Evolutionary conservation across 2,888 invertebrate species (phyloP), one percentile per base, ranked within the genome.

Genomic region (Eristalis intricaria): DNA sequence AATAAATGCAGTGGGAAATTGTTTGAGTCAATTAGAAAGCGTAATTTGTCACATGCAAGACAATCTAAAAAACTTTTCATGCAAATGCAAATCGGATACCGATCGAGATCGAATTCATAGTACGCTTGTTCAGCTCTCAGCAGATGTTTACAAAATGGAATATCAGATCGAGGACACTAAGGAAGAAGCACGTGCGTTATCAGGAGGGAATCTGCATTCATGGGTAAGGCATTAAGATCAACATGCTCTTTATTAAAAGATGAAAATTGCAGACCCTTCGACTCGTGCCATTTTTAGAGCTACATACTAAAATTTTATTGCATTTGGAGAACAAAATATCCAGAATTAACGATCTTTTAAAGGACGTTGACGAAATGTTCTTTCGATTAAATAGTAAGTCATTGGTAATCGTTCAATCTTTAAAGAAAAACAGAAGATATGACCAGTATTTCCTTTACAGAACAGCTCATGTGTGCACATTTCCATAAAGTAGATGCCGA

Each of bases 231-330:
- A 1, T 38, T 7, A 11, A 23, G 22, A 10, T 7, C 11, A 56
- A 70, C 2, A 35, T 19, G 7, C 0, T 1, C 15, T 58, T 26
- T 0, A 26, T 40, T 35, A 10, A 1, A 19, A 3, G 0, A 10
- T 13, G 4, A 22, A 23, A 0, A 2, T 76, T 63, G 3, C 8
- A 86, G 85, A 60, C 32, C 23, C 58, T n/a, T n/a, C 43, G 61
- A 13, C 56, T 83, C 29, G 2, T 75, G 11, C 70, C 70, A 7
- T 86, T 86, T 66, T 26, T 86, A 22, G 83, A 86, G 2, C 4
- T 78, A 4, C 75, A 86, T 19, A 43, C 35, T 15, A 63, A 13
- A 26, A 83, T 83, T 10, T 56, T 86, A 32, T 61, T 75, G 26
- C 70, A 38, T 1, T 71, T 79, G 26, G 86, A 86, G 4, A 15